Percentiles rank a stretch among this genome's conserved stretches.
These are phyloP conservation scores for Cheilosia vulpina DNA, from an alignment of 2,888 invertebrate species.

Conservation along the genomic window DNA sequence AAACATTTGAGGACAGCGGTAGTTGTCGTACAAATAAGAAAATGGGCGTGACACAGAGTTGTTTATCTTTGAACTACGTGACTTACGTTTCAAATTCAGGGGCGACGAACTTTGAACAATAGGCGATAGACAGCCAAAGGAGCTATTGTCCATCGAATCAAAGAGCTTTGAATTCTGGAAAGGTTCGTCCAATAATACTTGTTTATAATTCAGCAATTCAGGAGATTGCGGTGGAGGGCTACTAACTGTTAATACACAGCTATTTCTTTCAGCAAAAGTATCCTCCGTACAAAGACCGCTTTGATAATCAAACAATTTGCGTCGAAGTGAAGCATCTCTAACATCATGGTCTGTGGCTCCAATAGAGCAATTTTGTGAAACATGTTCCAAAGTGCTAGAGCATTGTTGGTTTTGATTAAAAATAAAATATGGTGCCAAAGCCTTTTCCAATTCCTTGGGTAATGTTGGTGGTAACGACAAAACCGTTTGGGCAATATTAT, in stretches of 20 bases:
- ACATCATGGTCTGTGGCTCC: conserved; percentile 80
- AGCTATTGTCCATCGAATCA: conserved; percentile 80
- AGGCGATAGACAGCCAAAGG: conserved; percentile 82
- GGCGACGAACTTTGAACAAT: conserved; percentile 77
- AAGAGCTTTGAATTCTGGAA: conserved; percentile 77
- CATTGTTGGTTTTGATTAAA: conserved; percentile 82
- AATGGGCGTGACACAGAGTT: background rate
- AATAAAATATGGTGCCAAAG: conserved; percentile 86
- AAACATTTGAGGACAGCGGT: conserved; percentile 24
- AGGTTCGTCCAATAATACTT: conserved; percentile 17
- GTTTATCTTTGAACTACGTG: conserved; percentile 5
- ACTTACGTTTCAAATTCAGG: conserved; percentile 26
- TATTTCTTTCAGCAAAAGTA: conserved; percentile 45
- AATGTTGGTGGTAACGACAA: conserved; percentile 85
- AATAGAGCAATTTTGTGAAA: conserved; percentile 80
- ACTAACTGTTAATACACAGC: conserved; percentile 32
- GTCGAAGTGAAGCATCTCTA: conserved; percentile 81
- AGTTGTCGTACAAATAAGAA: conserved; percentile 17
- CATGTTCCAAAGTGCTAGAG: conserved; percentile 72
- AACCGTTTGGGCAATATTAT: conserved; percentile 85
- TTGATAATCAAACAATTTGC: conserved; percentile 82
- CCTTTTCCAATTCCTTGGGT: conserved; percentile 85
- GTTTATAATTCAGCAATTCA: conserved; percentile 40
- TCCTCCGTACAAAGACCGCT: conserved; percentile 78
- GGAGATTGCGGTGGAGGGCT: conserved; percentile 77